Evolutionary conservation across 2,113 vertebrate species (phyloP).

Genomic region (Sminthopsis crassicaudata): DNA sequence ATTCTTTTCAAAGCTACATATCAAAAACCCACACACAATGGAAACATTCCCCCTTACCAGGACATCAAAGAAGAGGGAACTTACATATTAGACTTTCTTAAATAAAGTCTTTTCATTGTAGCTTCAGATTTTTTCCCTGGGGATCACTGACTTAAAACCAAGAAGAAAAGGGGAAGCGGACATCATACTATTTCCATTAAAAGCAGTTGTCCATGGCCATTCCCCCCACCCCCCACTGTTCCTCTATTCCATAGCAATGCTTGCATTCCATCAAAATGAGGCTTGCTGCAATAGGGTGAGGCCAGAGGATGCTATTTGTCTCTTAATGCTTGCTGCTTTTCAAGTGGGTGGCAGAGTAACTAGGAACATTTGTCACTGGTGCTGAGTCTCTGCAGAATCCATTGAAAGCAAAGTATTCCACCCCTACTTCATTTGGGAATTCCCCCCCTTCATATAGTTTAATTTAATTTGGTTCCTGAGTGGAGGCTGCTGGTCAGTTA

Average conservation of each 20-base stretch:
- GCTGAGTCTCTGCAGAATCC: slow-evolving; percentile 76
- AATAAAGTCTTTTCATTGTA: slow-evolving; percentile 82
- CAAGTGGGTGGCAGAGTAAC: slow-evolving; percentile 75
- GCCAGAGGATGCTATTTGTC: slow-evolving; percentile 69
- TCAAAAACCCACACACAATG: slow-evolving; percentile 85
- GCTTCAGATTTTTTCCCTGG: slow-evolving; percentile 81
- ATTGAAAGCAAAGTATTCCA: slow-evolving; percentile 78
- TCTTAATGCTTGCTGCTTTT: slow-evolving; percentile 67
- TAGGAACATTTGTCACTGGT: slow-evolving; percentile 64
- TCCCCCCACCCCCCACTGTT: slow-evolving; percentile 44
- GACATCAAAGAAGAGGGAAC: slow-evolving; percentile 81
- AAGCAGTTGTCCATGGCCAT: slow-evolving; percentile 78
- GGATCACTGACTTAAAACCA: slow-evolving; percentile 80
- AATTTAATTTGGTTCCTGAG: slow-evolving; percentile 73
- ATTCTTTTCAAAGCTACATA: slow-evolving; percentile 85
- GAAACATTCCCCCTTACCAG: slow-evolving; percentile 81
- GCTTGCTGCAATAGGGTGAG: slow-evolving; percentile 68
- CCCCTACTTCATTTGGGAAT: slow-evolving; percentile 69
- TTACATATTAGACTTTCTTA: slow-evolving; percentile 79
- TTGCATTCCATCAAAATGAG: slow-evolving; percentile 80
- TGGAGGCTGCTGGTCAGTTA: slow-evolving; percentile 63
- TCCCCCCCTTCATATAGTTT: slow-evolving; percentile 62
- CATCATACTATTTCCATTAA: slow-evolving; percentile 85
- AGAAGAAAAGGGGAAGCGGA: slow-evolving; percentile 76
- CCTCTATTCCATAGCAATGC: slow-evolving; percentile 76